These are phyloP conservation scores for Laterallus jamaicensis DNA, from an alignment of 2,113 vertebrate genomes.

Conservation along the genomic window DNA sequence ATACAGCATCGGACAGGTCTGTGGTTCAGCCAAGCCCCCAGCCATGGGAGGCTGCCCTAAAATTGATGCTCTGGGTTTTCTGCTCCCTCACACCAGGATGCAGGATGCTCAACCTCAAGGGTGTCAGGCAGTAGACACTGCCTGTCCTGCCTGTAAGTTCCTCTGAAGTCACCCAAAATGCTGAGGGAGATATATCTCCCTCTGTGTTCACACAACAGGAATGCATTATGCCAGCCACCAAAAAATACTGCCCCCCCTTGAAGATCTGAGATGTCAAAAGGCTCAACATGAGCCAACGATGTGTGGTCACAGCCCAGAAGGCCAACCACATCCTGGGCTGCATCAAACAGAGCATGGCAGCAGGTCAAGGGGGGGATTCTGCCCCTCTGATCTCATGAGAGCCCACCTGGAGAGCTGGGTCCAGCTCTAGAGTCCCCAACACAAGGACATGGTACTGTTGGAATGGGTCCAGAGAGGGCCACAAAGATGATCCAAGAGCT, in stretches of 20 bases:
- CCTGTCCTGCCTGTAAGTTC: background rate
- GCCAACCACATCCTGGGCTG: no score
- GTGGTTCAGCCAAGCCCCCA: background rate
- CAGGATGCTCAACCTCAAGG: background rate
- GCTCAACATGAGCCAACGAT: no score
- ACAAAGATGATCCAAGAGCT: no score
- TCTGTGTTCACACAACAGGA: rapidly evolving
- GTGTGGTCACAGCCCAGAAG: no score
- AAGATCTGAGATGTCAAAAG: background rate
- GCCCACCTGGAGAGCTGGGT: no score
- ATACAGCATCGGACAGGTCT: rapidly evolving
- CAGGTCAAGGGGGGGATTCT: no score
- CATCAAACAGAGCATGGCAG: no score
- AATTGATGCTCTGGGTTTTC: background rate
- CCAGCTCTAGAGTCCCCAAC: no score
- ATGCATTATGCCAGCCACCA: background rate
- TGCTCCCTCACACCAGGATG: background rate
- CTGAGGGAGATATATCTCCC: background rate
- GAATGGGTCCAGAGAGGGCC: no score
- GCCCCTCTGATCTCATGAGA: no score
- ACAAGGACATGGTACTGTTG: no score
- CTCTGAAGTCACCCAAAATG: background rate
- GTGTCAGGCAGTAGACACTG: background rate
- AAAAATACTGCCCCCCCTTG: background rate
- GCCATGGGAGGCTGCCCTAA: background rate